Evolutionary conservation across 2,888 invertebrate genomes (phyloP).

Genomic region (Galerucella calmariensis): DNA sequence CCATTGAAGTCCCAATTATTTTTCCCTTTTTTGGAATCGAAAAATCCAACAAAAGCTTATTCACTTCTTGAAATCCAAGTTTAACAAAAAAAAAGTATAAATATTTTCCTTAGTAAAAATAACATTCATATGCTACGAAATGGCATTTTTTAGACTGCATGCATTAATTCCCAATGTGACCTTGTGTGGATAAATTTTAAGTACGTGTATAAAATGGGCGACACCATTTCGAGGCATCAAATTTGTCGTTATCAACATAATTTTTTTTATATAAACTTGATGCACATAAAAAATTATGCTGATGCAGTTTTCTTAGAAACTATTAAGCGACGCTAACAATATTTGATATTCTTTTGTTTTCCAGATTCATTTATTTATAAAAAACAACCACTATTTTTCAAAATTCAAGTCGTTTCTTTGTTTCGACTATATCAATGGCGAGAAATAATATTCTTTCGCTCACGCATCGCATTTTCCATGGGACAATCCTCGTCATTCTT

Average conservation of each 20-base stretch:
- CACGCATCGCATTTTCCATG: no score
- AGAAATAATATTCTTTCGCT: no score
- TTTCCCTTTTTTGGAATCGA: no score
- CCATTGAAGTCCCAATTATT: no score
- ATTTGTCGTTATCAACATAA: slow-evolving; percentile 40
- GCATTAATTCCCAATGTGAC: slow-evolving; percentile 32
- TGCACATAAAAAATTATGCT: slow-evolving; percentile 35
- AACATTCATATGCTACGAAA: background rate
- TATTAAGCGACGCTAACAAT: slow-evolving; percentile 1
- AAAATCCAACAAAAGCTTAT: background rate
- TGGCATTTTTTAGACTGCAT: background rate
- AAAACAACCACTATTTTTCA: background rate
- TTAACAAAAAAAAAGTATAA: background rate
- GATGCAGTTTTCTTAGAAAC: slow-evolving; percentile 34
- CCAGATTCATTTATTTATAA: background rate
- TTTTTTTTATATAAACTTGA: slow-evolving; percentile 32
- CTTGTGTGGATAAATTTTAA: slow-evolving; percentile 36
- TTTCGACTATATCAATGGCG: no score
- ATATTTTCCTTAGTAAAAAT: background rate
- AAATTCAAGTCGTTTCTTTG: background rate
- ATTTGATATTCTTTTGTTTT: slow-evolving; percentile 8
- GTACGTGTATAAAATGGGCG: slow-evolving; percentile 31
- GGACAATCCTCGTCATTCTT: no score
- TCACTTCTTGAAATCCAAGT: background rate
- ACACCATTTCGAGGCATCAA: slow-evolving; percentile 39